A percentile compares a stretch with the other conserved stretches of the same genome.
Evolutionary conservation across 92 coral and sea anemone species (phyloP).

Genomic region (Siderastrea radians): DNA sequence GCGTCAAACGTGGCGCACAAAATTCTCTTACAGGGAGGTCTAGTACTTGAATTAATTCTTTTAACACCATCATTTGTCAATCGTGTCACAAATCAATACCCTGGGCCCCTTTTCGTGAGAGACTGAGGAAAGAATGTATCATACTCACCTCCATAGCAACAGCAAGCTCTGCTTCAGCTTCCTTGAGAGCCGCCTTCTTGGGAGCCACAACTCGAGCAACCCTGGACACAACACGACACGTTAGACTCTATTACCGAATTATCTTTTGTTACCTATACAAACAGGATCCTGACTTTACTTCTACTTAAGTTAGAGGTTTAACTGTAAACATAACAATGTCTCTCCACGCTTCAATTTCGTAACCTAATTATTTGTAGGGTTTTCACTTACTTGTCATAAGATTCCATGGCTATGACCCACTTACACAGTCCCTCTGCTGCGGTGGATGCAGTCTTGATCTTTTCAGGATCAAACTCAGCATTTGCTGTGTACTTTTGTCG

Average conservation of each 20-base stretch:
- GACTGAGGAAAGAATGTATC: not conserved
- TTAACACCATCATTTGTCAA: too few species aligned
- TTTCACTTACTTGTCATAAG: conserved; percentile 90
- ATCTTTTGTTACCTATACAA: too few species aligned
- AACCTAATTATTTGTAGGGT: too few species aligned
- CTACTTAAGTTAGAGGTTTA: too few species aligned
- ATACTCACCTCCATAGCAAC: conserved; percentile 95
- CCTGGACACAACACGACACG: conserved; percentile 42
- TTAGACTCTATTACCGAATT: not conserved
- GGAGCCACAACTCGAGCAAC: conserved; percentile 99
- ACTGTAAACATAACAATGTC: too few species aligned
- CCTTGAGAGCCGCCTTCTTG: conserved; percentile 95
- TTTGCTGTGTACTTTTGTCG: conserved; percentile 96
- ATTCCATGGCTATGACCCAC: conserved; percentile 99
- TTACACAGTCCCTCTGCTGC: conserved; percentile 98
- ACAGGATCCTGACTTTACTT: too few species aligned
- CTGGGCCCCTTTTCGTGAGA: not conserved
- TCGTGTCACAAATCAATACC: too few species aligned
- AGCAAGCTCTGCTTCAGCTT: conserved; percentile 94
- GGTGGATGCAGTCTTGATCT: conserved; percentile 95
- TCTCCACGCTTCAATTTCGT: too few species aligned
- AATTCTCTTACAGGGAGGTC: too few species aligned
- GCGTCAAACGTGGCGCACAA: too few species aligned
- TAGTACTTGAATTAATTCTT: too few species aligned
- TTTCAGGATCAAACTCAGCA: conserved; percentile 98